phyloP scores from a whole-genome alignment of 2,888 invertebrate genomes.

The Drosophila mayaguana region DNA sequence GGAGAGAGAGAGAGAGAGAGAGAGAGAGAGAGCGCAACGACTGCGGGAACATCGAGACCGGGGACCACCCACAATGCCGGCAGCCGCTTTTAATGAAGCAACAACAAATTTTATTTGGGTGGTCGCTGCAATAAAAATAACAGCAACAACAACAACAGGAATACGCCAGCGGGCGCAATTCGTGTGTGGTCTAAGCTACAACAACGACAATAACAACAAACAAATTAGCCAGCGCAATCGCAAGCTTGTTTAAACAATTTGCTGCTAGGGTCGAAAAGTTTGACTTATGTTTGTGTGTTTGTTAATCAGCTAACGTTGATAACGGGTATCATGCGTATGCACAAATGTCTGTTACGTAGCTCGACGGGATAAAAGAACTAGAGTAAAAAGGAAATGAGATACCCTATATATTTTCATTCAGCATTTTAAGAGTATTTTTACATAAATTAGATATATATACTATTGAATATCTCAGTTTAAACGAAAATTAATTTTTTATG shows the following conservation, averaged over 20 bases:
- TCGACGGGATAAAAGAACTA: background rate
- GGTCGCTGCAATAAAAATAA: constrained; percentile 62
- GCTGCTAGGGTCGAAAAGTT: constrained; percentile 8
- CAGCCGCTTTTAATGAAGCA: constrained; percentile 74
- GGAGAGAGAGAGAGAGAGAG: background rate
- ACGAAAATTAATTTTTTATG: too few species aligned
- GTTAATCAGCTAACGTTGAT: constrained; percentile 10
- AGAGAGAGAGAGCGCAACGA: background rate
- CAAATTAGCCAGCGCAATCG: constrained; percentile 36
- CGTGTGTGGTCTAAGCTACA: constrained; percentile 63
- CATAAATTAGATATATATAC: background rate
- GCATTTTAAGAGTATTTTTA: background rate
- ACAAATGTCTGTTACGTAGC: background rate
- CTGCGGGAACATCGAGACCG: constrained; percentile 30
- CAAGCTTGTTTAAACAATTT: constrained; percentile 46
- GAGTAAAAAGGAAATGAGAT: background rate
- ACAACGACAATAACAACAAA: constrained; percentile 24
- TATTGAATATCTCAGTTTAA: too few species aligned
- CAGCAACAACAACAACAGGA: constrained; percentile 51
- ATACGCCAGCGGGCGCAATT: constrained; percentile 52
- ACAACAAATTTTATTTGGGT: constrained; percentile 70
- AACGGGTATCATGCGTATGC: background rate
- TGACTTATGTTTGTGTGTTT: background rate
- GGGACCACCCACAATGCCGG: constrained; percentile 75
- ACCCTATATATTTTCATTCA: background rate